Conservation (phyloP, 1,140 invertebrate species). For the Heliconius melpomene region DNA sequence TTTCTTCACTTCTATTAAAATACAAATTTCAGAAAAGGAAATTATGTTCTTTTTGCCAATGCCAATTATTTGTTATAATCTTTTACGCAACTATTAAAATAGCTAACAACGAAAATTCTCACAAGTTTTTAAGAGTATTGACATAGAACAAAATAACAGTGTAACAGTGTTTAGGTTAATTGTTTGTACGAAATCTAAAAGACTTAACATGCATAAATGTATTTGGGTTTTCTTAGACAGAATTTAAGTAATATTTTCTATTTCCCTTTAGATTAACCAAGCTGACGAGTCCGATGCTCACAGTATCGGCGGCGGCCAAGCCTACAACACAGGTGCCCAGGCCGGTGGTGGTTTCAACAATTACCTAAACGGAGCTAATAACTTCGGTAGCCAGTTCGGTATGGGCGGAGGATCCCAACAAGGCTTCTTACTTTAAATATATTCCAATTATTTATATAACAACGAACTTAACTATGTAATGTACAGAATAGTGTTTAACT, state of each 20-base stretch:
- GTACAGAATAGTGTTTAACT: background rate
- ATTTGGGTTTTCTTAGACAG: too few species aligned
- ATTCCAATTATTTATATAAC: background rate
- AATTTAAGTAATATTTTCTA: background rate
- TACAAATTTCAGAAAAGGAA: too few species aligned
- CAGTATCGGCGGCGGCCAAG: constrained; percentile 9
- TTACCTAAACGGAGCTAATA: constrained; percentile 10
- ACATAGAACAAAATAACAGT: too few species aligned
- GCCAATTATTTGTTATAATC: too few species aligned
- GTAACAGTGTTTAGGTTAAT: too few species aligned
- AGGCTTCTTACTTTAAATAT: constrained; percentile 5
- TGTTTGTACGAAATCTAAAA: too few species aligned
- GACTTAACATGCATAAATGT: too few species aligned
- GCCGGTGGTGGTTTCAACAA: constrained; percentile 13
- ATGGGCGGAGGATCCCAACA: constrained; percentile 1
- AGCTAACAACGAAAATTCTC: too few species aligned
- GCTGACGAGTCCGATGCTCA: constrained; percentile 12
- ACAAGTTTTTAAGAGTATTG: too few species aligned
- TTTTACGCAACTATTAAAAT: too few species aligned
- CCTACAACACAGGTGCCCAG: constrained; percentile 13
- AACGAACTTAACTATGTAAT: background rate
- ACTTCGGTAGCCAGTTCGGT: constrained; percentile 6
- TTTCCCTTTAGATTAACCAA: constrained; percentile 13
- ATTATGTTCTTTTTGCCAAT: too few species aligned
- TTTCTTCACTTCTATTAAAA: too few species aligned